Conservation (phyloP, 2,113 vertebrate genomes). For the Atherinomorus stipes region DNA sequence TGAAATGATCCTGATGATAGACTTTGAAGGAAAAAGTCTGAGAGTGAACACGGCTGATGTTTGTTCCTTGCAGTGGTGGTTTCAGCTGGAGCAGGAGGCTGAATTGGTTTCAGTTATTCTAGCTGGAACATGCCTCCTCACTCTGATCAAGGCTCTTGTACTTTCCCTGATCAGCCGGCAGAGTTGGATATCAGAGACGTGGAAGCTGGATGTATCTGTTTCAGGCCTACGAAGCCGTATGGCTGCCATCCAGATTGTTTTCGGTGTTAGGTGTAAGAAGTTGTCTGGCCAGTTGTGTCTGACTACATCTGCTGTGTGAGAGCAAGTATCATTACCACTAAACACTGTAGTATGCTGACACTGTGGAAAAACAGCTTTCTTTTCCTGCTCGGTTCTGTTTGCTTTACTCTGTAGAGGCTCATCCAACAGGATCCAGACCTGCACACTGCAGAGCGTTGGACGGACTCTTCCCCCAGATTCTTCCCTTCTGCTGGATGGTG, state of each 20-base stretch:
- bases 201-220: conserved; percentile 41
- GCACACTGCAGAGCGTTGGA: too few relatives aligned
- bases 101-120: conserved; percentile 42
- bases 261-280: conserved; percentile 37
- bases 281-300: conserved; percentile 20
- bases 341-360: background rate
- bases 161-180: conserved; percentile 61
- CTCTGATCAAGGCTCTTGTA: conserved; percentile 57
- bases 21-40: conserved; percentile 1
- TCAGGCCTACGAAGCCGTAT: conserved; percentile 35
- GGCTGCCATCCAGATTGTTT: conserved; percentile 31
- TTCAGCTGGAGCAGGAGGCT: conserved; percentile 4
- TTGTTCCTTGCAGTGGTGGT: conserved; percentile 21
- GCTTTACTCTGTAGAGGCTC: too few relatives aligned
- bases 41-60: conserved; percentile 25
- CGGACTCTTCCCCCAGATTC: background rate
- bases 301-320: conserved; percentile 20
- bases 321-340: background rate
- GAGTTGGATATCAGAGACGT: conserved; percentile 52
- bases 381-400: background rate
- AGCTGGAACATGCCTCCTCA: conserved; percentile 51
- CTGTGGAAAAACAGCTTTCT: background rate
- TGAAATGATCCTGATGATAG: too few relatives aligned
- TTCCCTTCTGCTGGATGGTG: background rate
- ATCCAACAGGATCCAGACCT: too few relatives aligned